Evolutionary conservation across 2,888 invertebrate species (phyloP).

Genomic region (Chesias legatella): DNA sequence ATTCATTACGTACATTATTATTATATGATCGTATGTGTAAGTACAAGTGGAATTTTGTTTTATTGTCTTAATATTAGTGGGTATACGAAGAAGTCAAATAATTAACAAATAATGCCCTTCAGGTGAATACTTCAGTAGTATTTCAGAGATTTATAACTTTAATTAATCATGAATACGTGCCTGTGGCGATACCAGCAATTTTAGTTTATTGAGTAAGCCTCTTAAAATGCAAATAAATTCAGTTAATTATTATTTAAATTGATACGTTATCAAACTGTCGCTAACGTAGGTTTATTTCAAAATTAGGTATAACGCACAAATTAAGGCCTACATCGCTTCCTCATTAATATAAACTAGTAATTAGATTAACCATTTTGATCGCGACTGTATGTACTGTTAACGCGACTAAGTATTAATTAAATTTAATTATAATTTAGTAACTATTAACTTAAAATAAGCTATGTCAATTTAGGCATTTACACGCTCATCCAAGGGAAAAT

Average conservation of each 20-base stretch:
- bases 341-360: conserved; percentile 18
- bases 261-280: too few relatives aligned
- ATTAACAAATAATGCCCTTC: too few relatives aligned
- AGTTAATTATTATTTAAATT: too few relatives aligned
- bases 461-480: conserved; percentile 67
- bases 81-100: too few relatives aligned
- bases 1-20: conserved; percentile 3
- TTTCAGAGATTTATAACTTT: too few relatives aligned
- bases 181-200: conserved; percentile 10
- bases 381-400: conserved; percentile 33
- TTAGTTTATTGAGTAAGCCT: conserved; percentile 5
- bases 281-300: not conserved
- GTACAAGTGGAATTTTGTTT: conserved; percentile 1
- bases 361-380: conserved; percentile 21
- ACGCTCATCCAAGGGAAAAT: conserved; percentile 31
- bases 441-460: conserved; percentile 60
- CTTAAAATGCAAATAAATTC: too few relatives aligned
- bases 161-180: conserved; percentile 6
- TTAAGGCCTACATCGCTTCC: conserved; percentile 21
- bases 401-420: conserved; percentile 44
- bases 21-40: conserved; percentile 11
- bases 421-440: conserved; percentile 50
- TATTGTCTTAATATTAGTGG: not conserved
- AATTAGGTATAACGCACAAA: conserved; percentile 22
- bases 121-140: too few relatives aligned